Evolutionary conservation across 2,888 invertebrate genomes (phyloP).

Genomic region (Odontocolon sp.): DNA sequence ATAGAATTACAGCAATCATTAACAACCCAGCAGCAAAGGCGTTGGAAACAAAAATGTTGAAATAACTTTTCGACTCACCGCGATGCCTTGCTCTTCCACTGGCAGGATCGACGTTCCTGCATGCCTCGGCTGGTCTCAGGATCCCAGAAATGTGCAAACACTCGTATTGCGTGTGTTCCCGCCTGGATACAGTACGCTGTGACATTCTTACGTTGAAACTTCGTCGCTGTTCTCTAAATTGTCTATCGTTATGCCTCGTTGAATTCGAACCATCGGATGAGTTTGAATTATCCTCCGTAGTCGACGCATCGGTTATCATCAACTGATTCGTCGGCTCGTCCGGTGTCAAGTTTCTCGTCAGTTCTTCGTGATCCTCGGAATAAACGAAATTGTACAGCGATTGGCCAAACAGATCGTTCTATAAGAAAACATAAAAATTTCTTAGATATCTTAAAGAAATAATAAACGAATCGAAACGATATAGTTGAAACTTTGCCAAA

Average conservation of each 20-base stretch:
- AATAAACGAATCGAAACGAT: no score
- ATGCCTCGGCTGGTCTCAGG: conserved; percentile 76
- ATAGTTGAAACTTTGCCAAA: no score
- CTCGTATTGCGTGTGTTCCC: conserved; percentile 82
- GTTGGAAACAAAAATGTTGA: neutral
- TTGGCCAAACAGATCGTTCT: conserved; percentile 92
- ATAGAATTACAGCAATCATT: no score
- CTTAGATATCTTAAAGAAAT: neutral
- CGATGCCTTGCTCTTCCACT: conserved; percentile 60
- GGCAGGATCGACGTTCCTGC: conserved; percentile 63
- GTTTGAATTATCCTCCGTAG: conserved; percentile 83
- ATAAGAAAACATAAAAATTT: conserved; percentile 62
- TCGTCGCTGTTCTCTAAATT: conserved; percentile 76
- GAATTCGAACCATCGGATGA: conserved; percentile 75
- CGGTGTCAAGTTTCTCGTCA: conserved; percentile 85
- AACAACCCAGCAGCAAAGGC: no score
- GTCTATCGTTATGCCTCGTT: conserved; percentile 45
- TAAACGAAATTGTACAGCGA: conserved; percentile 91
- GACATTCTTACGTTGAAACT: conserved; percentile 81
- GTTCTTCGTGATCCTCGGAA: conserved; percentile 88
- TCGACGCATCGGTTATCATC: conserved; percentile 49
- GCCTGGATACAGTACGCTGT: conserved; percentile 80
- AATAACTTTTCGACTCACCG: conserved; percentile 57
- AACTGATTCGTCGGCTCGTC: conserved; percentile 71
- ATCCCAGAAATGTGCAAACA: conserved; percentile 81